Conservation (phyloP, 2,113 vertebrate genomes). For the Hyaena hyaena region DNA sequence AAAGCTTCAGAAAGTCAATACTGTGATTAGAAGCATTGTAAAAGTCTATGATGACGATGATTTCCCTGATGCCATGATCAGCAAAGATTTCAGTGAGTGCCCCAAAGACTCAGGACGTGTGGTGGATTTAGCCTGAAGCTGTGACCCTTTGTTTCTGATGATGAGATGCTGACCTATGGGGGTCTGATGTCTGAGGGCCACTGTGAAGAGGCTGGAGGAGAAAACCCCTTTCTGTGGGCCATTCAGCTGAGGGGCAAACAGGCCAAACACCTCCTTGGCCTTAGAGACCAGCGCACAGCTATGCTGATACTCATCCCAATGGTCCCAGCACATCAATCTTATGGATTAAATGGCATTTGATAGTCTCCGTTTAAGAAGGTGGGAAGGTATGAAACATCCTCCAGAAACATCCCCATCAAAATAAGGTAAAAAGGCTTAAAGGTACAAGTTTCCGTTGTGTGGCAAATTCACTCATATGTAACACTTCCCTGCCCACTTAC, state of each 20-base stretch:
- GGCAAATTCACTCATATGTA: background rate
- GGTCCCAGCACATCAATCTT: fast-evolving
- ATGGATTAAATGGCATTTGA: background rate
- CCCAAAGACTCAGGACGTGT: background rate
- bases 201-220: background rate
- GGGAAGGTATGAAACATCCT: background rate
- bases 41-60: background rate
- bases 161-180: background rate
- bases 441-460: background rate
- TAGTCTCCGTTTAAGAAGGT: background rate
- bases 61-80: background rate
- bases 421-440: conserved; percentile 28
- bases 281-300: background rate
- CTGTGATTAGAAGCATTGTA: background rate
- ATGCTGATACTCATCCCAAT: fast-evolving
- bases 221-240: fast-evolving
- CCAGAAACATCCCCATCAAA: conserved; percentile 44
- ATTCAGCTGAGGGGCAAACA: background rate
- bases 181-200: background rate
- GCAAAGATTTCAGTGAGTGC: background rate
- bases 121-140: background rate
- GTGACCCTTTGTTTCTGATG: background rate
- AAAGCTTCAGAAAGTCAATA: background rate
- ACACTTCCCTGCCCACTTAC: background rate
- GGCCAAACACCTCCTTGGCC: background rate